Conservation (phyloP, 2,888 invertebrate species). For the Corythucha ciliata region DNA sequence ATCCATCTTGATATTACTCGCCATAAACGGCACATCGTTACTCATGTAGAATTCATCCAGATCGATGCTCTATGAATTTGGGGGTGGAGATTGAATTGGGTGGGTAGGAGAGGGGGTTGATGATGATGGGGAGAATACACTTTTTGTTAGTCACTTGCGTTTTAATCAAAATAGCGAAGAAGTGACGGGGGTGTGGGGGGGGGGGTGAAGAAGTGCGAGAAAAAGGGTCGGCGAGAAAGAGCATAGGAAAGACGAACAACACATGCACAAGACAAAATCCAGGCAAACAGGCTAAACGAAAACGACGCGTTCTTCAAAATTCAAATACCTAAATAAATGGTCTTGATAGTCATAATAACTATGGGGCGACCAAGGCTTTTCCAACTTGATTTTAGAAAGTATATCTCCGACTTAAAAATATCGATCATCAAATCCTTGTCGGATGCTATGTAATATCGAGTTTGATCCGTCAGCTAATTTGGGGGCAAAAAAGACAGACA, state of each 20-base stretch:
- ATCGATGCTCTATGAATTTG: slow-evolving; percentile 76
- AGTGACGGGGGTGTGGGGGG: no score
- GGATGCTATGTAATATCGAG: slow-evolving; percentile 95
- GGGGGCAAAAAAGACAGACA: slow-evolving; percentile 21
- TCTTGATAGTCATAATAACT: slow-evolving; percentile 81
- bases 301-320: no score
- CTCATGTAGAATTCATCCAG: slow-evolving; percentile 93
- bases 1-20: slow-evolving; percentile 88
- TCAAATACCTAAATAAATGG: slow-evolving; percentile 84
- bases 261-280: no score
- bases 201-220: no score
- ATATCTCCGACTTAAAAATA: slow-evolving; percentile 92
- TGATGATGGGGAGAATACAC: no score
- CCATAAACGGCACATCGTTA: slow-evolving; percentile 88
- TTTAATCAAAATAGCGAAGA: slow-evolving; percentile 1
- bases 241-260: no score
- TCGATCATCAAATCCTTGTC: slow-evolving; percentile 97
- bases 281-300: no score
- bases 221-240: no score
- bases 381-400: slow-evolving; percentile 98
- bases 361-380: slow-evolving; percentile 93
- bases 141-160: no score
- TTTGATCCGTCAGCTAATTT: slow-evolving; percentile 89
- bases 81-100: no score
- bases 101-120: no score